phyloP scores from a whole-genome alignment of 2,113 vertebrate species.

The Piliocolobus tephrosceles region DNA sequence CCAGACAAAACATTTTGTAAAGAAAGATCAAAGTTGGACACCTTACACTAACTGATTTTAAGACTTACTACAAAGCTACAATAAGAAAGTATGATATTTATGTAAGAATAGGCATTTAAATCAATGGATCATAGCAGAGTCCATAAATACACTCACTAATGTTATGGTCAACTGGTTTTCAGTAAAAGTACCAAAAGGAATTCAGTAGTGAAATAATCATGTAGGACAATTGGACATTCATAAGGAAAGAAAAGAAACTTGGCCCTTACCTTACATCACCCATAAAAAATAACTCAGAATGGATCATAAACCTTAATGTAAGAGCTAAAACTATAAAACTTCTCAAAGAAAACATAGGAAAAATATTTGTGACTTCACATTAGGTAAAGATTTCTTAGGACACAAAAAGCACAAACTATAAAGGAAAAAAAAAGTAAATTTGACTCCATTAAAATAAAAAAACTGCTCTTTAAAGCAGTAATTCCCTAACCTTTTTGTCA shows the following conservation, averaged over 20 bases:
- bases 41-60: not conserved
- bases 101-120: conserved; percentile 9
- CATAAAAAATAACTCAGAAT: not conserved
- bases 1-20: not conserved
- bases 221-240: not conserved
- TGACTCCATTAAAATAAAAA: not conserved
- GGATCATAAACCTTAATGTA: not conserved
- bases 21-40: not conserved
- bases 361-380: not conserved
- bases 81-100: not conserved
- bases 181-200: not conserved
- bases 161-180: not conserved
- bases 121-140: conserved; percentile 27
- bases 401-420: not conserved
- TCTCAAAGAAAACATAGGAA: not conserved
- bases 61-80: not conserved
- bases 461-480: not conserved
- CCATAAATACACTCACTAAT: not conserved
- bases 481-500: too few species aligned
- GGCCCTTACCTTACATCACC: not conserved
- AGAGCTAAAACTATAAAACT: not conserved
- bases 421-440: not conserved
- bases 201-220: not conserved
- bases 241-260: not conserved
- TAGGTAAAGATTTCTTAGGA: not conserved